These are phyloP conservation scores for Macroglossus sobrinus DNA, from an alignment of 2,113 vertebrate species.

Conservation along the genomic window DNA sequence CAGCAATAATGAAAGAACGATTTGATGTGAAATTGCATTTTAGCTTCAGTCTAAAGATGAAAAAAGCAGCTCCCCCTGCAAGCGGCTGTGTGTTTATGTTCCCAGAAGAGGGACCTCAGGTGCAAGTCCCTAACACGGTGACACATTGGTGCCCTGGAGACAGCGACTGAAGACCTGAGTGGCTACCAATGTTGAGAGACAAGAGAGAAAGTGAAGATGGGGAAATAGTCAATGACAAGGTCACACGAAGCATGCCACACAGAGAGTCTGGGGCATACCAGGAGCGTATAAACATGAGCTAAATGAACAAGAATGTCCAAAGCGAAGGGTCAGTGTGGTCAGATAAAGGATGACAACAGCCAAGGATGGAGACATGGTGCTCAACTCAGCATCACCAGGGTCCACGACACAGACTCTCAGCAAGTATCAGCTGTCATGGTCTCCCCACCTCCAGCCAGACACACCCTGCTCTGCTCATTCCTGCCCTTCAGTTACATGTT, in stretches of 20 bases:
- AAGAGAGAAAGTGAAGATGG: not conserved
- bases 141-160: not conserved
- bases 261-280: too few species aligned
- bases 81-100: not conserved
- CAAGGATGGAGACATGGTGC: not conserved
- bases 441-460: not conserved
- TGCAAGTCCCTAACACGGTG: not conserved
- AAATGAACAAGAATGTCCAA: not conserved
- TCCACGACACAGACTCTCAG: not conserved
- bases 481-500: not conserved
- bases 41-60: not conserved
- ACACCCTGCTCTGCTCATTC: not conserved
- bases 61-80: not conserved
- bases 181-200: too few species aligned
- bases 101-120: not conserved
- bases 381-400: fast-evolving
- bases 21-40: not conserved
- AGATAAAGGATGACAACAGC: fast-evolving
- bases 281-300: not conserved
- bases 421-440: not conserved
- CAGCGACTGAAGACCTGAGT: not conserved
- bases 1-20: not conserved
- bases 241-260: not conserved
- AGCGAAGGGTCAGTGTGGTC: fast-evolving
- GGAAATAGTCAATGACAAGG: not conserved